A percentile compares a stretch with the other conserved stretches of the same genome.
Evolutionary conservation across 2,888 invertebrate genomes (phyloP).

Genomic region (Thera obeliscata): DNA sequence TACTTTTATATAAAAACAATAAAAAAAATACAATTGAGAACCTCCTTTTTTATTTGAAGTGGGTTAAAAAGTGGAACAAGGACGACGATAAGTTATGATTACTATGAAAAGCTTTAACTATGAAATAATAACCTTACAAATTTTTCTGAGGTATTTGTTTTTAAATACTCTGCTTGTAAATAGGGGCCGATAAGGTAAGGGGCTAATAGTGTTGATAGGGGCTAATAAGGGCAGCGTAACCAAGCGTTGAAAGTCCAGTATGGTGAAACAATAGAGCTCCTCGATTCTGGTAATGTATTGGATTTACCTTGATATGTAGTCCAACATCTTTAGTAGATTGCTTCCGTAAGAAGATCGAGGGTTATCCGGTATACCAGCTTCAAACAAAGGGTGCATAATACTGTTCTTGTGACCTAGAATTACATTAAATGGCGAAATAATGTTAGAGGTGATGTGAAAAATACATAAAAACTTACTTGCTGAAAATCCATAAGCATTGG

Average conservation of each 20-base stretch:
- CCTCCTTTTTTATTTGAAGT: no score
- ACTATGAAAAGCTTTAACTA: neutral
- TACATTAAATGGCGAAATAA: constrained; percentile 19
- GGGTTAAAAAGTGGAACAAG: no score
- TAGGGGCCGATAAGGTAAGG: neutral
- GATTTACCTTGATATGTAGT: constrained; percentile 41
- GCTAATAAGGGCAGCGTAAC: neutral
- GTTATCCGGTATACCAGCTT: constrained; percentile 46
- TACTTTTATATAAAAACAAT: no score
- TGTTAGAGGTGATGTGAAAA: constrained; percentile 2
- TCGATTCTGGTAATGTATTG: neutral
- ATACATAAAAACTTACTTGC: constrained; percentile 6
- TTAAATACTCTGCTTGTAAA: neutral
- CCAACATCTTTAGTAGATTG: constrained; percentile 39
- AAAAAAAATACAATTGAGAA: no score
- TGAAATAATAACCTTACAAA: neutral
- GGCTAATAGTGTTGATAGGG: no score
- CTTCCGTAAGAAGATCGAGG: constrained; percentile 33
- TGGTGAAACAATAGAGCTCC: neutral
- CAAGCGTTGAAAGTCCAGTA: neutral
- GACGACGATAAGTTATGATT: no score
- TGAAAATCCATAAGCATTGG: neutral
- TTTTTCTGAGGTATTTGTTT: neutral
- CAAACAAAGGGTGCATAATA: constrained; percentile 67
- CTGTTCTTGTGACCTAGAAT: constrained; percentile 73